Evolutionary conservation across 2,113 vertebrate species (phyloP), one percentile per base, ranked within the genome.

Genomic region (Capricornis sumatraensis): DNA sequence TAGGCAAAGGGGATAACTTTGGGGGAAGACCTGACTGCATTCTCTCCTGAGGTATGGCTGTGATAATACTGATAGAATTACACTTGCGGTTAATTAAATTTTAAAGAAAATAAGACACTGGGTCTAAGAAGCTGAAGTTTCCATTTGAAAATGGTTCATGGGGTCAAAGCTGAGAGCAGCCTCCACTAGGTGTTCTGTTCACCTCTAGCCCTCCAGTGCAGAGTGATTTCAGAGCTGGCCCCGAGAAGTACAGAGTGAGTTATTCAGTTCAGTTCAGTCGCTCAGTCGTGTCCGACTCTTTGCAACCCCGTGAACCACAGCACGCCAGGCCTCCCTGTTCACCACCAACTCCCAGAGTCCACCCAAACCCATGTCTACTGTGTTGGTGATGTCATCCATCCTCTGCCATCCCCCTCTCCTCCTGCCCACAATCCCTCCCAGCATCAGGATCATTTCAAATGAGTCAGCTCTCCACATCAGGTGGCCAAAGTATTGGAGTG

Each of bases 81-180:
- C 50, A 93, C 4, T 57, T 33, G 23, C 33, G 0, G 13, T 60
- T 67, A 84, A 88, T 55, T 62, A 83, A 64, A 93, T 84, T 84
- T 87, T 60, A 60, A 87, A 64, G 40, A 87, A 95, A 89, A 85
- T 47, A 67, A 83, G 74, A 53, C 40, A 36, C 55, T 47, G 47
- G 8, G 7, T 60, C 43, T 53, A 45, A 78, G 15, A 60, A 89
- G 12, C 43, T 43, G 43, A 96, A 62, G 30, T 78, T 94, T 78
- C 52, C 55, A 71, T 60, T 60, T 47, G 19, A 82, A 95, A 88
- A 78, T 50, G 21, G 28, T 52, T 27, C 57, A 45, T 36, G 30
- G 67, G 40, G 16, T 81, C 58, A 16, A 74, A 71, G n/a, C 21
- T 71, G 85, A 85, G 14, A 47, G 8, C 0, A 12, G 12, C 23